These are phyloP conservation scores for Phyto melanocephala DNA, from an alignment of 2,888 invertebrate genomes.

Conservation along the genomic window DNA sequence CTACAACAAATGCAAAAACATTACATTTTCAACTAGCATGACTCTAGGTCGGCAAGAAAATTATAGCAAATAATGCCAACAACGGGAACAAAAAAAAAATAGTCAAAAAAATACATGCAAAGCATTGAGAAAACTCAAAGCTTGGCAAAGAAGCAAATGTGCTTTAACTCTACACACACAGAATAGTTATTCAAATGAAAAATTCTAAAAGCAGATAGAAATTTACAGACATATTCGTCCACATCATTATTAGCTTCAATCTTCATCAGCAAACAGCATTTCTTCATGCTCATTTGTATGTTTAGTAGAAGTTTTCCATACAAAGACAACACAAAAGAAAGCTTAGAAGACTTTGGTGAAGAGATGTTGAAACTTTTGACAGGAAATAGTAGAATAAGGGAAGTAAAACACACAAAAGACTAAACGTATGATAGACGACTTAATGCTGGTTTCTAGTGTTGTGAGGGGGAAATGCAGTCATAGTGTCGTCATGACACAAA, in stretches of 20 bases:
- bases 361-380: conserved; percentile 55
- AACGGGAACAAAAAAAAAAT: conserved; percentile 22
- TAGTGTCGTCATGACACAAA: conserved; percentile 54
- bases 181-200: conserved; percentile 30
- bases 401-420: conserved; percentile 24
- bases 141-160: conserved; percentile 29
- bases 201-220: conserved; percentile 12
- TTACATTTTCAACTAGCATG: neutral
- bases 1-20: neutral
- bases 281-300: conserved; percentile 17
- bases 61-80: conserved; percentile 43
- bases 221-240: neutral
- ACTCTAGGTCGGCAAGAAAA: conserved; percentile 18
- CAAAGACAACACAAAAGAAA: conserved; percentile 21
- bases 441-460: conserved; percentile 22
- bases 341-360: conserved; percentile 15
- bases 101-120: conserved; percentile 10
- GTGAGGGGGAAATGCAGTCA: conserved; percentile 48
- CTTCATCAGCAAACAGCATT: neutral
- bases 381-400: conserved; percentile 32
- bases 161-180: conserved; percentile 11
- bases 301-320: conserved; percentile 3
- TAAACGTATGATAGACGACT: neutral
- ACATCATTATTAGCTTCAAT: conserved; percentile 27
- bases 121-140: conserved; percentile 22